phyloP scores from a whole-genome alignment of 2,113 vertebrate genomes.

The Illadopsis cleaveri region DNA sequence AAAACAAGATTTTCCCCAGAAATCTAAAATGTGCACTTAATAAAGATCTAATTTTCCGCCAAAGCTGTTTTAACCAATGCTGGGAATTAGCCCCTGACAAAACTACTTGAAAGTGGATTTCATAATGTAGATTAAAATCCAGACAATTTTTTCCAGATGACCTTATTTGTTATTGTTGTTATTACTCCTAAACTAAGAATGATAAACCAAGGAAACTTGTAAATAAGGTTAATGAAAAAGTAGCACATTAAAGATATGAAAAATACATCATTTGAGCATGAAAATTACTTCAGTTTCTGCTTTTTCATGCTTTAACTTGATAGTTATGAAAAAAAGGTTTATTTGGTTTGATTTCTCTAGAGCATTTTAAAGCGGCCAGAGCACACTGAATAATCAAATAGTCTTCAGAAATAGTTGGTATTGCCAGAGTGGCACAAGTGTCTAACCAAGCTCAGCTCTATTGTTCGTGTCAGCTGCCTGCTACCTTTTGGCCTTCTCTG shows the following conservation, averaged over 20 bases:
- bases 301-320: not conserved
- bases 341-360: not conserved
- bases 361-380: not conserved
- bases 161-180: not conserved
- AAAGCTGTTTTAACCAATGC: slow-evolving; percentile 41
- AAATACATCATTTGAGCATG: not conserved
- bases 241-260: not conserved
- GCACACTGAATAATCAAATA: not conserved
- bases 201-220: slow-evolving; percentile 21
- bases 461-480: not conserved
- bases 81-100: slow-evolving; percentile 52
- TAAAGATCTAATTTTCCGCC: slow-evolving; percentile 52
- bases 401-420: not conserved
- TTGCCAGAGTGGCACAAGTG: not conserved
- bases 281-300: not conserved
- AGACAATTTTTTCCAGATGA: slow-evolving; percentile 62
- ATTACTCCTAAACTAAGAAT: slow-evolving; percentile 20
- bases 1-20: slow-evolving; percentile 41
- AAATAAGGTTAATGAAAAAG: slow-evolving; percentile 23
- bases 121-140: slow-evolving; percentile 42
- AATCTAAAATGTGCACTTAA: slow-evolving; percentile 61
- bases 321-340: not conserved
- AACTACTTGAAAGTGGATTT: slow-evolving; percentile 51
- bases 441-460: not conserved
- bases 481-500: not conserved